Percentiles rank a stretch among this genome's conserved stretches.
These are phyloP conservation scores for Agrilus biguttatus DNA, from an alignment of 2,888 invertebrate species.

Conservation along the genomic window DNA sequence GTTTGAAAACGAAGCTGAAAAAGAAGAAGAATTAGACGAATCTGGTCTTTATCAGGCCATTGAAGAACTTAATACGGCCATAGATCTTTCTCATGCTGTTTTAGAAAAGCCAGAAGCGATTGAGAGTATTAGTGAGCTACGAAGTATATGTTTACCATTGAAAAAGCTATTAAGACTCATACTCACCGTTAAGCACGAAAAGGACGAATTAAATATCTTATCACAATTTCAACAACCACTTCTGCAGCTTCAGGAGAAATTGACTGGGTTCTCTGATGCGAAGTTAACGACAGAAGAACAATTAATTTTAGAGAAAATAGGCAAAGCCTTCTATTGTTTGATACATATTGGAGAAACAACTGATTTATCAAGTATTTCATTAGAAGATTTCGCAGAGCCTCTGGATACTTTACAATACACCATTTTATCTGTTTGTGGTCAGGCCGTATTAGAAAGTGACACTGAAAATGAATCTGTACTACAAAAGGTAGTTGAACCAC, in stretches of 20 bases:
- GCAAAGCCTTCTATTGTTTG: slow-evolving; percentile 17
- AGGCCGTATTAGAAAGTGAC: slow-evolving; percentile 19
- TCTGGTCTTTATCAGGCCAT: slow-evolving; percentile 13
- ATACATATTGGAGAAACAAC: slow-evolving; percentile 8
- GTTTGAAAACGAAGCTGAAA: slow-evolving; percentile 8
- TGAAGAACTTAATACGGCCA: slow-evolving; percentile 16
- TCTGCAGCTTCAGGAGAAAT: slow-evolving; percentile 16
- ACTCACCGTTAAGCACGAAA: slow-evolving; percentile 17
- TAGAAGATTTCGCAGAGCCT: slow-evolving; percentile 18
- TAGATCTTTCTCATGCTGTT: slow-evolving; percentile 18
- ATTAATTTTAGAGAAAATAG: slow-evolving; percentile 17
- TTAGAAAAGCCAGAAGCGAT: slow-evolving; percentile 14
- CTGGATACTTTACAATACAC: slow-evolving; percentile 23
- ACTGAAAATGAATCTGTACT: slow-evolving; percentile 19
- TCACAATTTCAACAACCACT: slow-evolving; percentile 19
- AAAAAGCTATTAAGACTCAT: slow-evolving; percentile 20
- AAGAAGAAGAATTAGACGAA: not conserved
- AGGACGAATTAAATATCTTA: slow-evolving; percentile 19
- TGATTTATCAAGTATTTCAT: slow-evolving; percentile 9
- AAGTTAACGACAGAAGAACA: slow-evolving; percentile 19
- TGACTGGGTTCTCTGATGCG: slow-evolving; percentile 15
- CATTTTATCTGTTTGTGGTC: slow-evolving; percentile 25
- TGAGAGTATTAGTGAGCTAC: slow-evolving; percentile 16
- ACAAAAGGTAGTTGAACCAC: slow-evolving; percentile 20
- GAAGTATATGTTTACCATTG: slow-evolving; percentile 18